A percentile compares a stretch with the other conserved stretches of the same genome.
Conservation (phyloP, 1,140 invertebrate genomes). For the Macrobrachium nipponense region DNA sequence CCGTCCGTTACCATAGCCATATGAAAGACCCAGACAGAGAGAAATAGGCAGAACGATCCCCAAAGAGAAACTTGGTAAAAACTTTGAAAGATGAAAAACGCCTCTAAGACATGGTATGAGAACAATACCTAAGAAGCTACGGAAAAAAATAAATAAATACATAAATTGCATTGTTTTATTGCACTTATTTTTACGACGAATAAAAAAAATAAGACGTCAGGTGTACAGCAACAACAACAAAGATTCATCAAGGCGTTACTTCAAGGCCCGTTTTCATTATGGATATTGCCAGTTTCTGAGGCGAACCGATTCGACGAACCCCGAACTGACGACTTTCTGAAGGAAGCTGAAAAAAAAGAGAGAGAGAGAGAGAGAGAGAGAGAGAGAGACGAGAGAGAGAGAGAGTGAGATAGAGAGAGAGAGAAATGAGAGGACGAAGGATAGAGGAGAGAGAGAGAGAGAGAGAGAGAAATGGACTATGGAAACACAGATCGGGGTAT, state of each 20-base stretch:
- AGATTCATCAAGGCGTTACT: background rate
- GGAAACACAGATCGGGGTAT: background rate
- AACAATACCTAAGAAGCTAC: too few relatives aligned
- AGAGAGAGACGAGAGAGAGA: background rate
- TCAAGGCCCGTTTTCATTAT: background rate
- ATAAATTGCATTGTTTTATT: too few relatives aligned
- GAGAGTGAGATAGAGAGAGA: background rate
- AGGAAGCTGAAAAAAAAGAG: background rate
- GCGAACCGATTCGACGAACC: too few relatives aligned
- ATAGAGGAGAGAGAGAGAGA: background rate
- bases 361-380: background rate
- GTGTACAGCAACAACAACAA: constrained; percentile 25
- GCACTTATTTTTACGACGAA: too few relatives aligned
- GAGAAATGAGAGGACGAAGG: background rate
- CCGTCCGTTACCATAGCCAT: too few relatives aligned
- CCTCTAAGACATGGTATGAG: too few relatives aligned
- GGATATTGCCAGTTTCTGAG: background rate
- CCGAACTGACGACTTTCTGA: too few relatives aligned
- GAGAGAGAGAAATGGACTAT: background rate
- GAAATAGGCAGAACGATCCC: too few relatives aligned
- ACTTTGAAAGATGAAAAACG: too few relatives aligned
- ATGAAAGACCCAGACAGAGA: too few relatives aligned
- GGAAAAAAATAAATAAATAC: too few relatives aligned
- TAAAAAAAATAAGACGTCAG: background rate
- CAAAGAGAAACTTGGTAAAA: too few relatives aligned